Evolutionary conservation across 2,888 invertebrate species (phyloP), one percentile per base, ranked within the genome.

Genomic region (Leucophora obtusa): DNA sequence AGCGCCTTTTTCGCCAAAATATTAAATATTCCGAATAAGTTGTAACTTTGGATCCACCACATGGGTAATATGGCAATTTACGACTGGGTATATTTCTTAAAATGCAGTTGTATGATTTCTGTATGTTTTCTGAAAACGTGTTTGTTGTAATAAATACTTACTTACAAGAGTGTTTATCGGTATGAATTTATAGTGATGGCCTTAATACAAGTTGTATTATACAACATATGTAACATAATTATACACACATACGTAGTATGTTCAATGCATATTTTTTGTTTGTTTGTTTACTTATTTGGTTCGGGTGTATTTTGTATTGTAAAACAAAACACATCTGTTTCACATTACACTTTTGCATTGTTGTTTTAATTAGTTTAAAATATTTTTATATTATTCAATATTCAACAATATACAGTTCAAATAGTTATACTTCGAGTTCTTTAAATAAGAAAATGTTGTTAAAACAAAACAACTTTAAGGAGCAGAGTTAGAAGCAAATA

Each of bases 281-380:
- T 54, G 17, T 33, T 24, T 62, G 2, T 11, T 24, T 24, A 43
- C 11, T 38, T 38, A n/a, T n/a, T 35, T 35, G 28, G 33, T 35
- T 56, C 56, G 21, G 15, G n/a, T 53, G 47, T 56, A 47, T 9
- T 69, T 59, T 77, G 33, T 17, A 71, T 60, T 47, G 28, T 17
- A 3, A 71, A 58, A 65, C 35, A 10, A 50, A 58, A 18, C 58
- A 69, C 76, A 80, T 58, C 21, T 69, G 63, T 60, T 77, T 56
- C n/a, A 28, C 38, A 80, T 71, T 62, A 53, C 56, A 76, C 58
- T 71, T 71, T 74, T 17, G 17, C 53, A 66, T 79, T 66, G 66
- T 79, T 66, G 50, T 56, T 72, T 72, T 68, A 62, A 78, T 73
- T 53, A 60, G 53, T 74, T 74, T 56, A 18, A 28, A 43, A 50